phyloP scores from a whole-genome alignment of 2,797 vertebrate genomes.

The Pristis pectinata region DNA sequence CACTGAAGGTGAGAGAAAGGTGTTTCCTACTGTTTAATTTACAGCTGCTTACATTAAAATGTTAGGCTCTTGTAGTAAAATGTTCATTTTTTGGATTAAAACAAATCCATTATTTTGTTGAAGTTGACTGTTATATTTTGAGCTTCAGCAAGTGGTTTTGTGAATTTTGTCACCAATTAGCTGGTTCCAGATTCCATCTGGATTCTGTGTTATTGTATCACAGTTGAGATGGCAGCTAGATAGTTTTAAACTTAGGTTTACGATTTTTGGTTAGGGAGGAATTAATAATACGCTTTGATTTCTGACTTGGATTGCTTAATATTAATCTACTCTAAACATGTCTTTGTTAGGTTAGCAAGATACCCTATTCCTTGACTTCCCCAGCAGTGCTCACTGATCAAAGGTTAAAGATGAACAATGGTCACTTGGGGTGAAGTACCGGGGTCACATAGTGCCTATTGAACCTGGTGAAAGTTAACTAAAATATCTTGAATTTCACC shows the following conservation, averaged over 20 bases:
- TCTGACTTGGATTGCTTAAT: not conserved
- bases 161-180: not conserved
- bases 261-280: not conserved
- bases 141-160: not conserved
- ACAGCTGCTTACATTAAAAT: not conserved
- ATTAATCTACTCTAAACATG: too few relatives aligned
- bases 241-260: not conserved
- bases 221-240: not conserved
- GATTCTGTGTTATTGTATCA: too few relatives aligned
- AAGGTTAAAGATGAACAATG: not conserved
- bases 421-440: too few relatives aligned
- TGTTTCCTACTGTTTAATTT: constrained; percentile 36
- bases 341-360: not conserved
- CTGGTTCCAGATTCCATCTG: not conserved
- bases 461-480: not conserved
- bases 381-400: not conserved
- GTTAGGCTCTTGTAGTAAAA: not conserved
- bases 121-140: not conserved
- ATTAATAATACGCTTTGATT: not conserved
- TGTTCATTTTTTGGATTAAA: not conserved
- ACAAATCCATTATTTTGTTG: not conserved
- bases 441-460: too few relatives aligned
- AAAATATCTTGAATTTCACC: not conserved
- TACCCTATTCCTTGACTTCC: not conserved
- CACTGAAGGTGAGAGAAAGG: constrained; percentile 83